Conservation (phyloP, 2,797 vertebrate genomes). For the Garrulus glandarius region DNA sequence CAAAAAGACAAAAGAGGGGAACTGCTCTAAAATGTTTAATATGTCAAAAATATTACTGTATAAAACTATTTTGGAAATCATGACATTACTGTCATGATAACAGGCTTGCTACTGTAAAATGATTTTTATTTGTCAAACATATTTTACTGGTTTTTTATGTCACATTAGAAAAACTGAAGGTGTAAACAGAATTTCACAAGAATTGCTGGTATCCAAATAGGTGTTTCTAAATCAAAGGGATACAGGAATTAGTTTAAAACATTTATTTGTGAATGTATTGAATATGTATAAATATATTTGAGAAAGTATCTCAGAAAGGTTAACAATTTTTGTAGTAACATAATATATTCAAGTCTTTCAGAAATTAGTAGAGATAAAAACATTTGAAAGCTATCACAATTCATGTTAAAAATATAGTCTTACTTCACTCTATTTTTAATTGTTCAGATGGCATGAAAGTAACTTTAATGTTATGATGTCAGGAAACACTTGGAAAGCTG, state of each 20-base stretch:
- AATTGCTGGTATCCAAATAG: neutral
- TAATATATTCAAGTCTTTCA: neutral
- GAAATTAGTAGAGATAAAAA: neutral
- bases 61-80: neutral
- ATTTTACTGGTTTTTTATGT: neutral
- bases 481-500: neutral
- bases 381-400: neutral
- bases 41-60: neutral
- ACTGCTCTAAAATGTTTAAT: neutral
- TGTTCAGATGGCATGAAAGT: neutral
- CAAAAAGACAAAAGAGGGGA: too few species aligned
- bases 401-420: neutral
- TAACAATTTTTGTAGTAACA: neutral
- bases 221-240: neutral
- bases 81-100: neutral
- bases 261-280: neutral
- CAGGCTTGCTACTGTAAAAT: neutral
- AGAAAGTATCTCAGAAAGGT: neutral
- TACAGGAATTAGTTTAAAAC: neutral
- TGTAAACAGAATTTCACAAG: neutral
- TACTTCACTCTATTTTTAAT: neutral
- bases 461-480: neutral
- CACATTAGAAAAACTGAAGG: neutral
- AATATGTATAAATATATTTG: rapidly evolving
- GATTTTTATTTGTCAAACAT: neutral